Conservation (phyloP, 2,888 invertebrate species). For the Acrobasis repandana region DNA sequence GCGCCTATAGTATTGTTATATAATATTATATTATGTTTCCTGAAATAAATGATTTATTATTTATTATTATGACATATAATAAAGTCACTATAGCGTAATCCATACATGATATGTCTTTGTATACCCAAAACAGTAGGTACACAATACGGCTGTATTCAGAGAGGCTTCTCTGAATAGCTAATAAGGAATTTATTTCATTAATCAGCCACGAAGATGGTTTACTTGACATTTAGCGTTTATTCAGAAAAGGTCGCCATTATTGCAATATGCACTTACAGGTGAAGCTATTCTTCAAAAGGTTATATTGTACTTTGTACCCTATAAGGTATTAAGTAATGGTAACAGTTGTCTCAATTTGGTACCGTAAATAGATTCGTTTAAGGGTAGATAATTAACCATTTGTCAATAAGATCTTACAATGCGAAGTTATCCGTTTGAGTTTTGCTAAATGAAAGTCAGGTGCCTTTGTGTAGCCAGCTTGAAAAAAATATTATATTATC, state of each 20-base stretch:
- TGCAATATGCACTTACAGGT: slow-evolving; percentile 21
- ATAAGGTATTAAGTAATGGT: slow-evolving; percentile 16
- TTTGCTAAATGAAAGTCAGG: no score
- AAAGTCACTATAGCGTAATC: no score
- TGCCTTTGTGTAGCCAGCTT: no score
- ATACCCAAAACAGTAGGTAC: neutral
- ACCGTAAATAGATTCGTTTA: slow-evolving; percentile 1
- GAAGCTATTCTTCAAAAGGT: slow-evolving; percentile 13
- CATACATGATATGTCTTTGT: neutral
- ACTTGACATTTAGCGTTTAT: slow-evolving; percentile 18
- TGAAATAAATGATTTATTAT: no score
- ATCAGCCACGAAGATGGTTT: slow-evolving; percentile 10
- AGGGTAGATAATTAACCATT: slow-evolving; percentile 14
- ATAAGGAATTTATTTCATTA: slow-evolving; percentile 14
- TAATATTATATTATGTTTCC: no score
- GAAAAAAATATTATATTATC: no score
- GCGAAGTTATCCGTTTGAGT: no score
- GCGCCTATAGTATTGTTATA: no score
- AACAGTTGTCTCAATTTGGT: slow-evolving; percentile 19
- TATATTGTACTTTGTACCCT: neutral
- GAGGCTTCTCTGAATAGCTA: neutral
- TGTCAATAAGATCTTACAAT: neutral
- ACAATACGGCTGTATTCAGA: no score
- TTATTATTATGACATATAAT: no score
- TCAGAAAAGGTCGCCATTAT: slow-evolving; percentile 17